Percentiles rank a stretch among this genome's conserved stretches.
phyloP scores from a whole-genome alignment of 1,140 invertebrate genomes.

The Leptinotarsa lineolata region DNA sequence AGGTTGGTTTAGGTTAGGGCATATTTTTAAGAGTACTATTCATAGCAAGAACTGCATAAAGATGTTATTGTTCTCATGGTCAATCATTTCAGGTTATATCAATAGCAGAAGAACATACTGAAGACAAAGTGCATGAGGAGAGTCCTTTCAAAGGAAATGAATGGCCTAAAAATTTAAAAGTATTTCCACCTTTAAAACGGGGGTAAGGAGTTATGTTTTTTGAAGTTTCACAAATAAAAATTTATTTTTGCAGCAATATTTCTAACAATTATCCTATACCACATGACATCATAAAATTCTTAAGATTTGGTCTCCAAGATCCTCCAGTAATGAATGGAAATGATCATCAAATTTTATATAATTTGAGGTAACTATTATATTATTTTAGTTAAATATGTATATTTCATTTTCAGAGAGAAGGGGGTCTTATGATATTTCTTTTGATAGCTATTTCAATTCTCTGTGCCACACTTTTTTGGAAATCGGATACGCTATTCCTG shows the following conservation, averaged over 20 bases:
- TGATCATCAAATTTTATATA: background rate
- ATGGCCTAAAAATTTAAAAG: constrained; percentile 26
- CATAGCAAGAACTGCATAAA: background rate
- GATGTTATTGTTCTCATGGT: background rate
- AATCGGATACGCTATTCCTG: no score
- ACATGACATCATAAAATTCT: background rate
- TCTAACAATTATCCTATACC: constrained; percentile 18
- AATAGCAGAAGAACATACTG: background rate
- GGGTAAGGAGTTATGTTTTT: no score
- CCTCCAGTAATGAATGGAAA: background rate
- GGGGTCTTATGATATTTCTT: no score
- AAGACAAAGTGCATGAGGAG: background rate
- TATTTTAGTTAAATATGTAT: no score
- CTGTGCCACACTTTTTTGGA: no score
- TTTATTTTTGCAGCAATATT: constrained; percentile 10
- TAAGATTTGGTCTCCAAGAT: constrained; percentile 17
- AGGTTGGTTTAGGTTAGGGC: background rate
- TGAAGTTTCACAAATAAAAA: background rate
- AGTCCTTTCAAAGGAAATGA: constrained; percentile 38
- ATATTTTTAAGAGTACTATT: background rate
- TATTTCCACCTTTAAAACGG: constrained; percentile 11
- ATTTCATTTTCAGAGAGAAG: no score
- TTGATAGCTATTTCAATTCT: background rate
- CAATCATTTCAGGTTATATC: constrained; percentile 22
- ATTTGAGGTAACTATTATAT: constrained; percentile 6